A percentile compares a stretch with the other conserved stretches of the same genome.
Conservation (phyloP, 2,113 vertebrate genomes). For the Grallaria varia region DNA sequence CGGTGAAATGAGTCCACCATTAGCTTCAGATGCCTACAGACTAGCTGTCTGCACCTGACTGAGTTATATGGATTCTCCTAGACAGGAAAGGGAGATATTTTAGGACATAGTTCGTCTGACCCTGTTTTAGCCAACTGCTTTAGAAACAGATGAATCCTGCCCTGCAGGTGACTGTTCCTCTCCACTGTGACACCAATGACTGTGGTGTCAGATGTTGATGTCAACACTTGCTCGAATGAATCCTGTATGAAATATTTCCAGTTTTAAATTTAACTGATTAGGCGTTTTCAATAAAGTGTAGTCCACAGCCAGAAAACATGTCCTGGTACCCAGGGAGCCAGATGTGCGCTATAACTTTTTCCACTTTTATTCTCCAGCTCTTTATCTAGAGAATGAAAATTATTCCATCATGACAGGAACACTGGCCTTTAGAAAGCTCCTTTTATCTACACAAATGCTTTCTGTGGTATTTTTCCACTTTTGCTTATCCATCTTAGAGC, state of each 20-base stretch:
- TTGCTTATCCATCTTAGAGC: slow-evolving; percentile 39
- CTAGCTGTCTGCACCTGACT: neutral
- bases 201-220: neutral
- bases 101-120: neutral
- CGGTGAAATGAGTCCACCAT: neutral
- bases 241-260: neutral
- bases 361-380: neutral
- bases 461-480: slow-evolving; percentile 3
- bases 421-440: slow-evolving; percentile 47
- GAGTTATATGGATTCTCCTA: neutral
- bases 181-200: no score
- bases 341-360: neutral
- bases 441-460: slow-evolving; percentile 51
- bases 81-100: neutral
- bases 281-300: neutral
- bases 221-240: neutral
- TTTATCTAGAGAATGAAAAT: slow-evolving; percentile 30
- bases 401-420: slow-evolving; percentile 3
- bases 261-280: neutral
- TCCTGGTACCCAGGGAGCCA: neutral
- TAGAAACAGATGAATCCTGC: neutral
- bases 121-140: neutral
- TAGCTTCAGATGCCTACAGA: neutral
- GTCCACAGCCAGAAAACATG: neutral
- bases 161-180: neutral